Evolutionary conservation across 2,113 vertebrate species (phyloP).

Genomic region (Arenaria interpres): DNA sequence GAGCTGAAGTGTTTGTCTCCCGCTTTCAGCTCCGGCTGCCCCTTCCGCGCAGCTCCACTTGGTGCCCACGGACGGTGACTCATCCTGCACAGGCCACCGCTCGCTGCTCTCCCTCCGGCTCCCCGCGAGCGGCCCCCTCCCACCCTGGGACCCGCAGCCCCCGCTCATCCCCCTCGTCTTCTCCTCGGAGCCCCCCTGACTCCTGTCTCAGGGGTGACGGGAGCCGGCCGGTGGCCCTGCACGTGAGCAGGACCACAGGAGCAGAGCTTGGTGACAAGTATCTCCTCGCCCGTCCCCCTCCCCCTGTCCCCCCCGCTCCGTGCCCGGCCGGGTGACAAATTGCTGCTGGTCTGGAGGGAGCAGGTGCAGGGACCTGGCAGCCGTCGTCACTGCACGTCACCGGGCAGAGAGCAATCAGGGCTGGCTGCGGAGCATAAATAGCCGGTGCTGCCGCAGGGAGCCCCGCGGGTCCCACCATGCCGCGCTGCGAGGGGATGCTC

Average conservation of each 20-base stretch:
- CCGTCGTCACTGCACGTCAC: neutral
- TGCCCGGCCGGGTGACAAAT: neutral
- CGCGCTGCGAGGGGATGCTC: neutral
- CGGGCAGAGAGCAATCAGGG: neutral
- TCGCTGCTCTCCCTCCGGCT: neutral
- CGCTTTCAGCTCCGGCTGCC: neutral
- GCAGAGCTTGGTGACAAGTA: neutral
- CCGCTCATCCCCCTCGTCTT: neutral
- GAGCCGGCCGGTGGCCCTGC: neutral
- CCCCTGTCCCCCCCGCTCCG: neutral
- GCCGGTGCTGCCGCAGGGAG: neutral
- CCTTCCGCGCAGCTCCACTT: neutral
- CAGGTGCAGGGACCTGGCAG: neutral
- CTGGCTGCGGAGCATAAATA: neutral
- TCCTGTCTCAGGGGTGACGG: accelerated
- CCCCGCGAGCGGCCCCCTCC: accelerated
- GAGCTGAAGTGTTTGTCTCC: constrained; percentile 1
- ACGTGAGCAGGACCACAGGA: neutral
- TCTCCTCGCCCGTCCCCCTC: neutral
- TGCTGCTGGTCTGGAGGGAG: neutral
- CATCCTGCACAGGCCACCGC: neutral
- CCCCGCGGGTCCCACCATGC: neutral
- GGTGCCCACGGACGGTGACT: neutral
- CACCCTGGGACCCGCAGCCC: neutral
- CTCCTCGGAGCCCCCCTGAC: accelerated